A percentile compares a stretch with the other conserved stretches of the same genome.
phyloP scores from a whole-genome alignment of 2,797 vertebrate species.

The Crocodylus rhombifer region DNA sequence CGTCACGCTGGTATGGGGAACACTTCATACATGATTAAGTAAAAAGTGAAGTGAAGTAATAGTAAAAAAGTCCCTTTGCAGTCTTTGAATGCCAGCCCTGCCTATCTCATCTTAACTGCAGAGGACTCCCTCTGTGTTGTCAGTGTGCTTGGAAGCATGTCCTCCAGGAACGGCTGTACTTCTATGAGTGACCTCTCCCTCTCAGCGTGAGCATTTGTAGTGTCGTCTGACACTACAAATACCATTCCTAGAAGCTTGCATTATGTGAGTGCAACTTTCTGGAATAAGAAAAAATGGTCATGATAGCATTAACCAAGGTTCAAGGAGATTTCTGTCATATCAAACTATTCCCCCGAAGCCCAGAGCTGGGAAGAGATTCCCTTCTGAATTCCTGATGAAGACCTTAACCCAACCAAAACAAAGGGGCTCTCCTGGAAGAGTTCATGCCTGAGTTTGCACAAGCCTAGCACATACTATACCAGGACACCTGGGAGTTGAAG shows the following conservation, averaged over 20 bases:
- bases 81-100: not conserved
- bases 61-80: accelerated
- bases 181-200: not conserved
- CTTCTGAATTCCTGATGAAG: accelerated
- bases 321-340: not conserved
- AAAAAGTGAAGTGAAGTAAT: accelerated
- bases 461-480: accelerated
- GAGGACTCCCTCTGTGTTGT: accelerated
- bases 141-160: not conserved
- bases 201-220: not conserved
- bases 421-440: not conserved
- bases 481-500: accelerated
- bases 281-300: not conserved
- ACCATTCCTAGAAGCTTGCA: not conserved
- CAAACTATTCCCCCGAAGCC: accelerated
- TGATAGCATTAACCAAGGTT: not conserved
- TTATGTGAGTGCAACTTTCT: not conserved
- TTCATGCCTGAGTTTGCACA: not conserved
- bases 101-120: not conserved
- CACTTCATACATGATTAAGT: accelerated
- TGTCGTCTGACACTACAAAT: not conserved
- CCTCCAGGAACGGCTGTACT: not conserved
- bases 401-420: not conserved
- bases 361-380: accelerated
- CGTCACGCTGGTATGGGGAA: not conserved